A percentile compares a stretch with the other conserved stretches of the same genome.
These are phyloP conservation scores for Zaprionus gabonicus DNA, from an alignment of 1,140 invertebrate species.

Conservation along the genomic window DNA sequence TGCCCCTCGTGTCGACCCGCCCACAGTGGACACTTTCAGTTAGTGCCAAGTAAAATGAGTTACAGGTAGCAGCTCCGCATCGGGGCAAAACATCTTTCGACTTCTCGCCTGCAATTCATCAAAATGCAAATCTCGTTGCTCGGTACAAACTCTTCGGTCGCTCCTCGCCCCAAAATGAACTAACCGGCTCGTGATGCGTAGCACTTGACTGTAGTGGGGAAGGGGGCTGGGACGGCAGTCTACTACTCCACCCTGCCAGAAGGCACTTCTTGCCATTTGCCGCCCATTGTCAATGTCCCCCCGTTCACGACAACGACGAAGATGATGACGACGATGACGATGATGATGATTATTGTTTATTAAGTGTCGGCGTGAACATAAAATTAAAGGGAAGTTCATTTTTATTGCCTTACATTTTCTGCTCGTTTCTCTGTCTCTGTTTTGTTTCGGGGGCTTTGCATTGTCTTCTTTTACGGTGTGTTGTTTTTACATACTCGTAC, in stretches of 20 bases:
- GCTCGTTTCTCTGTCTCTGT: conserved; percentile 9
- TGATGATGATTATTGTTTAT: conserved; percentile 75
- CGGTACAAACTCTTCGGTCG: conserved; percentile 39
- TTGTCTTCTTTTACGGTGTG: conserved; percentile 9
- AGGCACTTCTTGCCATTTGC: not conserved
- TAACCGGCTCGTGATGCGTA: conserved; percentile 31
- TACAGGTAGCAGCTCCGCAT: conserved; percentile 62
- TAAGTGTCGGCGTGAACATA: conserved; percentile 73
- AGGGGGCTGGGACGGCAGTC: too few relatives aligned
- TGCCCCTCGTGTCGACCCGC: conserved; percentile 4
- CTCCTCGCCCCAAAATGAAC: conserved; percentile 13
- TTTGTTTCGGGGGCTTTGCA: conserved; percentile 26
- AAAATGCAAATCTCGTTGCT: conserved; percentile 80
- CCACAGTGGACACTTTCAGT: conserved; percentile 29
- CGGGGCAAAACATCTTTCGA: conserved; percentile 40
- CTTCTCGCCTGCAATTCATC: conserved; percentile 75
- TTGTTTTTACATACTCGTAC: conserved; percentile 29
- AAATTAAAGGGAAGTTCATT: conserved; percentile 74
- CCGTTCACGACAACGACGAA: not conserved
- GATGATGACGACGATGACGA: conserved; percentile 31
- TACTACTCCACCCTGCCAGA: not conserved
- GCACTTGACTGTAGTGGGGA: conserved; percentile 39
- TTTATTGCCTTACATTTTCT: conserved; percentile 74
- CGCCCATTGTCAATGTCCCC: conserved; percentile 9
- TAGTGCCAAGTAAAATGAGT: conserved; percentile 80